Base-by-base conservation (phyloP, 2,888 invertebrate genomes). In the Cheilosia urbana region DNA sequence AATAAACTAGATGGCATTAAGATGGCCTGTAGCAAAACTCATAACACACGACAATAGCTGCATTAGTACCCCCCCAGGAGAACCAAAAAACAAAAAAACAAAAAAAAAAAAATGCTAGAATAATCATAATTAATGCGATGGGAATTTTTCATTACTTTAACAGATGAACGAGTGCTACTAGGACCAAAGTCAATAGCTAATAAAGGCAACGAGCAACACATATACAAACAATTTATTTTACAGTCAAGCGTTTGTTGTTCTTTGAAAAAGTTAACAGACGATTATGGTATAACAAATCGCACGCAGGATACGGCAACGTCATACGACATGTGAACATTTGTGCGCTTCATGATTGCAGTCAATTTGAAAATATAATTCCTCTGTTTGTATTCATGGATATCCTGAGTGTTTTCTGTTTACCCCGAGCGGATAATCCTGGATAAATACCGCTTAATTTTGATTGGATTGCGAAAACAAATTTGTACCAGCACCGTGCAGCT, bases 131-230 rank as follows among this genome's bases (percentile, higher is more conserved):
- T 71, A 77, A 77, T 66, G 58, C 71, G 71, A 66, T 77, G 77
- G 60, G 82, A 82, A 72, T 72, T 72, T 77, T 72, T 71, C 77
- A 60, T 77, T 72, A 72, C 72, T 82, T 77, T 62, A 65, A 60
- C 82, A 82, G 82, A 77, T 77, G 82, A 77, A 11, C 30, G 30
- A 62, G 51, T 45, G 57, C 30, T 40, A 51, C n/a, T 24, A 30
- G 68, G 11, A 13, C 37, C 5, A 24, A 51, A 24, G 51, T 21
- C 13, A 21, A 5, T 24, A 3, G 11, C 37, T 37, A 37, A 37
- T 4, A 37, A 37, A 37, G 37, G 11, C 37, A 13, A 37, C 37
- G 37, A 37, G 13, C 37, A 37, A 11, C 37, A 37, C 11, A 4
- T 1, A 0, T 11, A 11, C 37, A 37, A 37, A 3, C 17, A 7